Percentiles rank a stretch among this genome's conserved stretches.
phyloP scores from a whole-genome alignment of 2,888 invertebrate genomes.

The Ochropleura leucogaster region DNA sequence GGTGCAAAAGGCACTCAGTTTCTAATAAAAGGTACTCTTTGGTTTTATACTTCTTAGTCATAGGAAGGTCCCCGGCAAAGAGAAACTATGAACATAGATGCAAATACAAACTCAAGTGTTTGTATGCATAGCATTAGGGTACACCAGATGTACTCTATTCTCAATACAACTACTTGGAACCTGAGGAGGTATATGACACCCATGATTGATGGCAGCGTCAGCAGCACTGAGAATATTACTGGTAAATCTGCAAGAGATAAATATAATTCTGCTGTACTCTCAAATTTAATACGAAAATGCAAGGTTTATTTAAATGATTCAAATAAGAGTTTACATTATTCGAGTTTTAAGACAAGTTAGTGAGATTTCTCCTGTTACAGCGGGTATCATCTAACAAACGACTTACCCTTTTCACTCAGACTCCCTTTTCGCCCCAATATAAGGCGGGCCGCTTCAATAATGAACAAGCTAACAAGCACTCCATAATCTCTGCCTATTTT shows the following conservation, averaged over 20 bases:
- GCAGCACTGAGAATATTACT: conserved; percentile 94
- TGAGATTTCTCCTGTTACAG: not conserved
- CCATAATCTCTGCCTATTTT: conserved; percentile 95
- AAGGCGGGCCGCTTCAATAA: conserved; percentile 95
- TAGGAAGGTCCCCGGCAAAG: conserved; percentile 92
- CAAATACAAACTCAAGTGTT: conserved; percentile 95
- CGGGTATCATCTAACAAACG: not conserved
- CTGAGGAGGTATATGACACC: conserved; percentile 96
- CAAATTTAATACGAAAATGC: no score
- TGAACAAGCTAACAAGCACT: conserved; percentile 93
- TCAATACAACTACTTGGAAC: conserved; percentile 96
- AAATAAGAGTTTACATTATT: not conserved
- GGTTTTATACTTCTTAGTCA: conserved; percentile 76
- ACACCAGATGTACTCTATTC: conserved; percentile 97
- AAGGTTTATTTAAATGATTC: not conserved
- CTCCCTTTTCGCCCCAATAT: conserved; percentile 97
- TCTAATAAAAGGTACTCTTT: conserved; percentile 20
- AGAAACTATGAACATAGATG: conserved; percentile 93
- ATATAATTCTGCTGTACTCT: not conserved
- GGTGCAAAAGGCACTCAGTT: conserved; percentile 55
- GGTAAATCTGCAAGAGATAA: conserved; percentile 92
- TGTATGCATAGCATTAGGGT: conserved; percentile 96
- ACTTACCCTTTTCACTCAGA: conserved; percentile 93
- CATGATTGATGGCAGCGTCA: conserved; percentile 96
- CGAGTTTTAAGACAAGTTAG: not conserved